Base-by-base conservation (phyloP, 2,888 invertebrate genomes). In the Megamerina dolium region DNA sequence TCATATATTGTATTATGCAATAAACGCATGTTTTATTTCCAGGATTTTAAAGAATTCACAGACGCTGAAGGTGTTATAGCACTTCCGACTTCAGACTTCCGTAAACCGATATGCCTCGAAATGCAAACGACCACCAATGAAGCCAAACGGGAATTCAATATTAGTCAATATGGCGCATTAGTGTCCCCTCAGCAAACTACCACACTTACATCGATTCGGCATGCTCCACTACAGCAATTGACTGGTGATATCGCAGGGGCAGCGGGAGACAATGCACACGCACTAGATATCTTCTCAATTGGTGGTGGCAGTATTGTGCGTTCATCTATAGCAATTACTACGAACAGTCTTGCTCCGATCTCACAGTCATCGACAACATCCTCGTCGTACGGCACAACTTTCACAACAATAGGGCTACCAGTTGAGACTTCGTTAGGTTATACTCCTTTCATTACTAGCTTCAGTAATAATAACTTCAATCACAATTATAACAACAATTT, bases 1-100 rank as follows among this genome's bases (percentile, higher is more conserved):
- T n/a, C n/a, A n/a, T n/a, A n/a, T n/a, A n/a, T n/a, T n/a, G n/a
- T n/a, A n/a, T n/a, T n/a, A n/a, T n/a, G n/a, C n/a, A n/a, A n/a
- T n/a, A n/a, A n/a, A n/a, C n/a, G n/a, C n/a, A n/a, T n/a, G n/a
- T n/a, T n/a, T n/a, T n/a, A n/a, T n/a, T n/a, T 63, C 39, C 75
- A 91, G 90, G 87, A 87, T 63, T 89, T 85, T 77, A 89, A 87
- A 78, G 89, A 90, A 71, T 87, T 86, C 77, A 85, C 87, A 68
- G 90, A 90, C 74, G 88, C 90, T 47, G 90, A 90, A 75, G 86
- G 86, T 68, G 77, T 89, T 61, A 88, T 90, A 83, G 86, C 89
- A 51, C 78, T 87, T 73, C 76, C 87, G 48, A 88, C 88, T 50
- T 87, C 87, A 59, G 89, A 90, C 73, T 81, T 87, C 72, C 82